These are phyloP conservation scores for Drosophila infuscata DNA, from an alignment of 2,888 invertebrate genomes.

Conservation along the genomic window DNA sequence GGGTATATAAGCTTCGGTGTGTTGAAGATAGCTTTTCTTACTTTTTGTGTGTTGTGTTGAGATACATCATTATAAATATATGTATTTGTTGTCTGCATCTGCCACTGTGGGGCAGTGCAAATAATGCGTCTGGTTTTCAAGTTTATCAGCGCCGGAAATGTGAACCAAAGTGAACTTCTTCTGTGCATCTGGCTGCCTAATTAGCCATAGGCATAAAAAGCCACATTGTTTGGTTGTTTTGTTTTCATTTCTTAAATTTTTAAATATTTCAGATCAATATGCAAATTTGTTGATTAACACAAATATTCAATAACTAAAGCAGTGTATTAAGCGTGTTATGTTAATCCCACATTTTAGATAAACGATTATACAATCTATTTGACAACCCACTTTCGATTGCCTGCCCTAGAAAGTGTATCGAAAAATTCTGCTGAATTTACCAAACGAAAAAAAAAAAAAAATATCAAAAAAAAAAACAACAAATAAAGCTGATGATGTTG, in stretches of 20 bases:
- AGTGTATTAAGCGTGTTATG: constrained; percentile 35
- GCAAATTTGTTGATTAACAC: constrained; percentile 11
- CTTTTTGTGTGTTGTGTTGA: constrained; percentile 1
- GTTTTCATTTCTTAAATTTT: background rate
- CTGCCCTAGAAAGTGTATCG: constrained; percentile 27
- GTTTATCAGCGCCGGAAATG: constrained; percentile 60
- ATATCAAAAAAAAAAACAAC: constrained; percentile 24
- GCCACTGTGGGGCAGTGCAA: constrained; percentile 73
- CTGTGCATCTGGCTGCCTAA: constrained; percentile 14
- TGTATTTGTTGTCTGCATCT: constrained; percentile 24
- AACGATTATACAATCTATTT: constrained; percentile 27
- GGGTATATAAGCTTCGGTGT: background rate
- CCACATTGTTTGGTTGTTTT: constrained; percentile 54
- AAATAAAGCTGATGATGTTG: constrained; percentile 36
- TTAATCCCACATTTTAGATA: constrained; percentile 40
- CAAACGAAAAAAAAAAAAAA: constrained; percentile 11
- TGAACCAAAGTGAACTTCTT: constrained; percentile 47
- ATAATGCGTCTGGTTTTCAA: constrained; percentile 64
- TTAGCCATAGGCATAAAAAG: constrained; percentile 49
- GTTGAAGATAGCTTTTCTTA: background rate
- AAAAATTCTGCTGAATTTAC: constrained; percentile 47
- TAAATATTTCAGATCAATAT: constrained; percentile 16
- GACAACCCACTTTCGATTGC: constrained; percentile 40
- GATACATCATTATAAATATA: constrained; percentile 21
- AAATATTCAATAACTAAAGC: constrained; percentile 29